Base-by-base conservation (phyloP, 2,113 vertebrate genomes). In the Origma solitaria region DNA sequence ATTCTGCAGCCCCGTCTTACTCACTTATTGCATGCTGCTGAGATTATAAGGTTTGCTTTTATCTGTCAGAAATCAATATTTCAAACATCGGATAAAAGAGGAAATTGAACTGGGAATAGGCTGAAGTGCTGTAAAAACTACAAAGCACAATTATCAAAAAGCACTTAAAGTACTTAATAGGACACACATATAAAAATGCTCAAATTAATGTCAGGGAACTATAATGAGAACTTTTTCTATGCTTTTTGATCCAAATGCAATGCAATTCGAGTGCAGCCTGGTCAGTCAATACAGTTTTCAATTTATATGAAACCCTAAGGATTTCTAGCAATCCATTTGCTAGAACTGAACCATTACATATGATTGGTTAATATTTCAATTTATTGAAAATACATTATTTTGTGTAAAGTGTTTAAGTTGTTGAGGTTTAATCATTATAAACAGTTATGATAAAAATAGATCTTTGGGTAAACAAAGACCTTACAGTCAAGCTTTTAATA, bases 141-240 rank as follows among this genome's bases (percentile, higher is more conserved):
- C 99, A 99, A 99, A 99, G 99, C 98, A 99, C 99, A 99, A 99
- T 99, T 99, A 99, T 99, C 99, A 99, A 99, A 99, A 99, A 99
- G 99, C 99, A 99, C 99, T 99, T 99, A 99, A 99, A 99, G 98
- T 97, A 98, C 98, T 99, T 99, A 99, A 99, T 99, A 99, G 98
- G 99, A 99, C 98, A 99, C 98, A 99, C 99, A 99, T 99, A 99
- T 99, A 99, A 99, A 99, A 99, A 99, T 99, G 98, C 98, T 98
- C 98, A 98, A 99, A 99, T 99, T 99, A 99, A 99, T 98, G 99
- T 99, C 98, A 98, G 97, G 93, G 97, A 98, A 97, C 97, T 98
- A 97, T 99, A 99, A 99, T 99, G 98, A 99, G 98, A 98, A 98
- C 97, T 98, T 98, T 98, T 98, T 97, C 93, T 95, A 96, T 95